A percentile compares a stretch with the other conserved stretches of the same genome.
These are phyloP conservation scores for Corvus moneduloides DNA, from an alignment of 2,113 vertebrate species.

Conservation along the genomic window DNA sequence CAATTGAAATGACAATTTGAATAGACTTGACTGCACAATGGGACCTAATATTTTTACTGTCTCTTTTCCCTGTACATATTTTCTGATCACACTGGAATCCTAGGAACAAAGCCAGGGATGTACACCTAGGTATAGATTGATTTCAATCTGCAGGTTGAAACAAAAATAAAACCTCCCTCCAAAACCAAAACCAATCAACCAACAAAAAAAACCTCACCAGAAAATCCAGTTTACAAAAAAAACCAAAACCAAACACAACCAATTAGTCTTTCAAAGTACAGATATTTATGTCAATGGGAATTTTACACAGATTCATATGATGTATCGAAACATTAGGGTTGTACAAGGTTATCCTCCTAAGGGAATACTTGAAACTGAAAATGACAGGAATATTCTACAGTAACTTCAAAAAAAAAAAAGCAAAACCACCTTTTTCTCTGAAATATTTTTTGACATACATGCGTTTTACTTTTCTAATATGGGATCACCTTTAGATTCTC, in stretches of 20 bases:
- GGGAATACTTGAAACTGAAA: background rate
- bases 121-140: background rate
- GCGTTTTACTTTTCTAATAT: background rate
- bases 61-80: background rate
- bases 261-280: background rate
- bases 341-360: background rate
- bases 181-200: background rate
- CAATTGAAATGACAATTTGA: rapidly evolving
- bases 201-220: background rate
- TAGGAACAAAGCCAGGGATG: background rate
- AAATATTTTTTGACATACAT: background rate
- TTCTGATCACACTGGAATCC: background rate
- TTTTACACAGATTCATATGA: background rate
- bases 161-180: rapidly evolving
- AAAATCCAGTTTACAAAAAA: background rate
- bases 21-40: background rate
- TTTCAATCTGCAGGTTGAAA: background rate
- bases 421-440: background rate
- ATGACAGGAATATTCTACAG: background rate
- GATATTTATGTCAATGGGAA: background rate
- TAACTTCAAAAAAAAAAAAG: background rate
- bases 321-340: background rate
- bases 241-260: background rate
- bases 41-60: background rate
- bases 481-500: background rate